phyloP scores from a whole-genome alignment of 2,797 vertebrate genomes.

The Neoniphon sammara region DNA sequence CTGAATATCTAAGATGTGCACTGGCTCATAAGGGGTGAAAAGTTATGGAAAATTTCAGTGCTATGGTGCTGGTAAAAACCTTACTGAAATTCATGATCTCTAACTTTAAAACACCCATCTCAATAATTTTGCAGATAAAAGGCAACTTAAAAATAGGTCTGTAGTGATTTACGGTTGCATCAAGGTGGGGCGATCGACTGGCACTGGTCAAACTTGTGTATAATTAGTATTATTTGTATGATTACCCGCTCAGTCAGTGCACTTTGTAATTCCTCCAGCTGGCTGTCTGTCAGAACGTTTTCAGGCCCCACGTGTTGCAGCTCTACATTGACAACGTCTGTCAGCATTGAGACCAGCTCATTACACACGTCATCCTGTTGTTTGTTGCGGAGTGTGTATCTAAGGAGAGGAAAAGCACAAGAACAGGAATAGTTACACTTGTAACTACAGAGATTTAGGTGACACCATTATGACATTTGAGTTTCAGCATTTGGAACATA shows the following conservation, averaged over 20 bases:
- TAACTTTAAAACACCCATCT: too few relatives aligned
- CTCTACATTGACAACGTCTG: conserved; percentile 75
- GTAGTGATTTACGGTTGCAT: too few relatives aligned
- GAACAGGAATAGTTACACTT: neutral
- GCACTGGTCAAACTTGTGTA: neutral
- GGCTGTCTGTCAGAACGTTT: conserved; percentile 67
- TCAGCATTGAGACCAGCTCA: conserved; percentile 79
- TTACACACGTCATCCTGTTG: conserved; percentile 80
- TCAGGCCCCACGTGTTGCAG: conserved; percentile 79
- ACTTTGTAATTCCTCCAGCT: conserved; percentile 76
- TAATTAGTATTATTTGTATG: neutral
- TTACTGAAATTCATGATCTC: too few relatives aligned
- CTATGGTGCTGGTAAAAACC: too few relatives aligned
- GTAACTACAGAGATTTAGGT: neutral
- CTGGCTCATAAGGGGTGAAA: too few relatives aligned
- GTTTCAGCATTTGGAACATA: too few relatives aligned
- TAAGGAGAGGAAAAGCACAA: conserved; percentile 39
- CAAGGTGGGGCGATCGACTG: too few relatives aligned
- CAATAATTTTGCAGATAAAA: too few relatives aligned
- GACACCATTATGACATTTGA: too few relatives aligned
- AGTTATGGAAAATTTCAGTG: too few relatives aligned
- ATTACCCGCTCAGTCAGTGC: conserved; percentile 73
- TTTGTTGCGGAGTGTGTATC: conserved; percentile 75
- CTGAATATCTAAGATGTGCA: too few relatives aligned
- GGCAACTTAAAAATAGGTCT: too few relatives aligned